These are phyloP conservation scores for Bucco capensis DNA, from an alignment of 2,113 vertebrate species.

Conservation along the genomic window DNA sequence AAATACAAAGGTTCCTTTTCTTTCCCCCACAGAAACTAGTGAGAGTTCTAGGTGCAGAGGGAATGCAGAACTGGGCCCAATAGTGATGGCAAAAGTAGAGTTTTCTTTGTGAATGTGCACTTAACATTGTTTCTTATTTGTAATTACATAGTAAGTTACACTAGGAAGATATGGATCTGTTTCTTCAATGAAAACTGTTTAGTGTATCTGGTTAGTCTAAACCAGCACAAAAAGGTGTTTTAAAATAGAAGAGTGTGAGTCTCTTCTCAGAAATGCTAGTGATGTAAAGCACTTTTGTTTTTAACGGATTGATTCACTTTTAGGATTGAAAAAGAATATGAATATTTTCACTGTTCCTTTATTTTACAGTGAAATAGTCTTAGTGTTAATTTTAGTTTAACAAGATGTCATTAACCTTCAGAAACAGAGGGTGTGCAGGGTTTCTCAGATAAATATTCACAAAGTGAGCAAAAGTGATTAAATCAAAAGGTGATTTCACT, in stretches of 20 bases:
- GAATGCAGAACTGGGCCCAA: not conserved
- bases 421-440: not conserved
- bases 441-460: not conserved
- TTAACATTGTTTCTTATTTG: not conserved
- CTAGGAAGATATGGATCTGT: not conserved
- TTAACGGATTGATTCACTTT: not conserved
- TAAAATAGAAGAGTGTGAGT: not conserved
- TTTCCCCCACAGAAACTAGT: not conserved
- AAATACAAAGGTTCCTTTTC: constrained; percentile 31
- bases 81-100: not conserved
- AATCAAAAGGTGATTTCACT: not conserved
- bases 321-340: not conserved
- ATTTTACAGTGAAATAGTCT: not conserved
- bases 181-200: not conserved
- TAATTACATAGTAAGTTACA: not conserved
- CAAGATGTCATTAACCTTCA: not conserved
- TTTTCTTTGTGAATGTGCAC: not conserved
- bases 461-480: not conserved
- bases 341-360: not conserved
- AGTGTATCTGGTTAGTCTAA: not conserved
- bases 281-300: not conserved
- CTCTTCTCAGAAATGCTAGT: not conserved
- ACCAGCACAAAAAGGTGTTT: not conserved
- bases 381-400: not conserved
- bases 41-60: not conserved